Percentiles rank a stretch among this genome's conserved stretches.
Evolutionary conservation across 2,888 invertebrate species (phyloP).

Genomic region (Epistrophella euchroma): DNA sequence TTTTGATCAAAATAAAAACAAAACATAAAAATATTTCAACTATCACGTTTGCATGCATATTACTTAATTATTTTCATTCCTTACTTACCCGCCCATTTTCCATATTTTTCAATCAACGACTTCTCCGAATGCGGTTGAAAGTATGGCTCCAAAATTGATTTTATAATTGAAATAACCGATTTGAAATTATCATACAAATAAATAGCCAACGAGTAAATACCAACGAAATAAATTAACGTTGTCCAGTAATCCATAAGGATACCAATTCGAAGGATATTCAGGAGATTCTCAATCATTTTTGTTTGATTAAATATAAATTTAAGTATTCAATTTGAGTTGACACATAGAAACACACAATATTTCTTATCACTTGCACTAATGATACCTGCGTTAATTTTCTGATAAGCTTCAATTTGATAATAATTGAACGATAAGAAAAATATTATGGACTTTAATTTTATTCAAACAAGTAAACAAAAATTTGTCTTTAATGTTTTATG

Average conservation of each 20-base stretch:
- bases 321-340: not conserved
- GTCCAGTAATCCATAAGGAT: constrained; percentile 79
- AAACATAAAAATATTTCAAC: not conserved
- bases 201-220: constrained; percentile 78
- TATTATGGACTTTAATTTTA: not conserved
- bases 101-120: constrained; percentile 88
- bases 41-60: constrained; percentile 8
- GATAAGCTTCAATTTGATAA: not conserved
- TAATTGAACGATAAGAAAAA: constrained; percentile 2
- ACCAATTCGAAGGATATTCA: constrained; percentile 78
- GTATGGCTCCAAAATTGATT: constrained; percentile 87
- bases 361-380: constrained; percentile 10
- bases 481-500: not conserved
- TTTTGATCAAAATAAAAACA: not conserved
- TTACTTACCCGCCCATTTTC: constrained; percentile 94
- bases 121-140: constrained; percentile 87
- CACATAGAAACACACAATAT: not conserved
- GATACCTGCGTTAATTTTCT: not conserved
- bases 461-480: not conserved
- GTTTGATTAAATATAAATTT: no score
- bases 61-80: not conserved
- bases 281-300: constrained; percentile 43
- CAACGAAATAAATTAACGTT: constrained; percentile 79
- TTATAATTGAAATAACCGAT: constrained; percentile 86
- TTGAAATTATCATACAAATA: constrained; percentile 85